Percentiles rank a stretch among this genome's conserved stretches.
Conservation (phyloP, 2,888 invertebrate genomes). For the Heterodera filipjevi region DNA sequence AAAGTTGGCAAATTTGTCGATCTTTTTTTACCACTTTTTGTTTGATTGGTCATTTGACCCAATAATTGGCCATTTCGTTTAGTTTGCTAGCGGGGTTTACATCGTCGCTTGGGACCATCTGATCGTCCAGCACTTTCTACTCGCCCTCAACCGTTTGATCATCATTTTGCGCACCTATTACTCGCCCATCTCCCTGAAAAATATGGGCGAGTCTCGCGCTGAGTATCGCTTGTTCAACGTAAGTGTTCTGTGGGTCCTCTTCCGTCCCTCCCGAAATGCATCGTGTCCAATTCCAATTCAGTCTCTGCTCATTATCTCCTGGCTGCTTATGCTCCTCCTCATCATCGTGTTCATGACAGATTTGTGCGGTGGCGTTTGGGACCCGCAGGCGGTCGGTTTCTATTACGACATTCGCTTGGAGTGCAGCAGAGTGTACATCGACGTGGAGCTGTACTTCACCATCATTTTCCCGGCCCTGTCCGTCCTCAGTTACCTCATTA, state of each 20-base stretch:
- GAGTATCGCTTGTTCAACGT: conserved; percentile 17
- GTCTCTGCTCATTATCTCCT: conserved; percentile 15
- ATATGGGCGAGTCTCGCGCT: conserved; percentile 1
- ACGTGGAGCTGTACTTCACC: conserved; percentile 26
- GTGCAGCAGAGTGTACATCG: conserved; percentile 7
- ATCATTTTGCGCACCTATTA: conserved; percentile 20
- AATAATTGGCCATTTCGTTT: background rate
- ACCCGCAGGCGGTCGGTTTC: conserved; percentile 14
- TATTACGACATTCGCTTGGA: background rate
- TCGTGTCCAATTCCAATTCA: background rate
- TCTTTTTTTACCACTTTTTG: background rate
- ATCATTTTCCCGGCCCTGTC: conserved; percentile 21
- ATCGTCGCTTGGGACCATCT: conserved; percentile 29
- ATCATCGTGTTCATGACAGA: conserved; percentile 13
- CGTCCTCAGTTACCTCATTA: conserved; percentile 4
- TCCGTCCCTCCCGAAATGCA: too few species aligned
- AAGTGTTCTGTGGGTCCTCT: background rate
- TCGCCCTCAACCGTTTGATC: conserved; percentile 28
- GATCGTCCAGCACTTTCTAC: conserved; percentile 26
- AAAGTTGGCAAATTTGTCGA: background rate
- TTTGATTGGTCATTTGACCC: background rate
- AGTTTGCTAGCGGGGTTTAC: conserved; percentile 27
- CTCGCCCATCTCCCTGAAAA: conserved; percentile 3
- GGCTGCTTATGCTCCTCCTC: conserved; percentile 6
- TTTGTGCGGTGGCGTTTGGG: conserved; percentile 20